Conservation (phyloP, 1,140 invertebrate species). For the Heliconius hewitsoni region DNA sequence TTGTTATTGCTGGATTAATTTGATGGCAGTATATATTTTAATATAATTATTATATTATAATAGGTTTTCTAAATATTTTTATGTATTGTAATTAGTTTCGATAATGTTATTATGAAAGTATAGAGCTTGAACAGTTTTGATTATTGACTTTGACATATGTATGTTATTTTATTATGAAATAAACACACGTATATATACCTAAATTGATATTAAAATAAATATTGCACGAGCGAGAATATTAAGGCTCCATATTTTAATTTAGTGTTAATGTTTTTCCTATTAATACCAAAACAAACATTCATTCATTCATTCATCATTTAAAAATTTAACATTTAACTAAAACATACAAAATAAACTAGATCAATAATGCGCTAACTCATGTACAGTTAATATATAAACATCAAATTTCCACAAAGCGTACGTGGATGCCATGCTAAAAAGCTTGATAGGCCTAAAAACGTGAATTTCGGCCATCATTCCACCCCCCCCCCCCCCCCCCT, state of each 20-base stretch:
- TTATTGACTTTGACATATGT: too few species aligned
- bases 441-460: conserved; percentile 77
- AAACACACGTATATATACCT: too few species aligned
- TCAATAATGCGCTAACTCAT: conserved; percentile 31
- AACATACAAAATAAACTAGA: not conserved
- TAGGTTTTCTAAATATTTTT: not conserved
- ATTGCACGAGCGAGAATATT: too few species aligned
- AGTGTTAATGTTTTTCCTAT: too few species aligned
- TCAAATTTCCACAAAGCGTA: conserved; percentile 63
- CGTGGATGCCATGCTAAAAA: conserved; percentile 71
- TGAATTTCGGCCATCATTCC: conserved; percentile 67
- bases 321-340: not conserved
- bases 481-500: conserved; percentile 37
- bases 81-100: not conserved
- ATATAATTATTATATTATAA: not conserved
- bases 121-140: not conserved
- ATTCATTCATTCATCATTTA: not conserved
- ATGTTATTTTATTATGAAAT: too few species aligned
- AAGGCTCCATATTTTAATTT: not conserved
- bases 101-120: not conserved
- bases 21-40: not conserved
- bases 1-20: not conserved
- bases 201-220: too few species aligned
- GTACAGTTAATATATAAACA: conserved; percentile 63
- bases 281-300: too few species aligned